Base-by-base conservation (phyloP, 2,113 vertebrate genomes). In the Prunella fulvescens region DNA sequence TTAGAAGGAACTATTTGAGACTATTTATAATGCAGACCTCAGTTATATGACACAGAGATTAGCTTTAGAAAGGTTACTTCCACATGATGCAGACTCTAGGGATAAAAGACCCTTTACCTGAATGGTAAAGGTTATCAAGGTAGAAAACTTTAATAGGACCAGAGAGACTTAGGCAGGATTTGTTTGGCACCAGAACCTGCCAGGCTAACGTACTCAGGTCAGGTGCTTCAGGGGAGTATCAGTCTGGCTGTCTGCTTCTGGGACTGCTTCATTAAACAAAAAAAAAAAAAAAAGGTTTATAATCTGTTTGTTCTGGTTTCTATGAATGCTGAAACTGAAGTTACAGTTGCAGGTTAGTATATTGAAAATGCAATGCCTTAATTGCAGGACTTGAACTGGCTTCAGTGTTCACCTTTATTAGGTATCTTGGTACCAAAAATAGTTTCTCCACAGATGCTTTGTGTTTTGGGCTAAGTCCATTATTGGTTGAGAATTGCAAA, bases 401-500 rank as follows among this genome's bases (percentile, higher is more conserved):
- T 90, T 77, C 24, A 40, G 29, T 47, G 67, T 61, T 94, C 69
- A 86, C 44, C 60, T 94, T 92, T 83, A 40, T 42, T 92, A 86
- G 22, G 12, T 57, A 22, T 73, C 76, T 70, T 70, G 33, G 47
- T 93, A 81, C 71, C 80, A 80, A 88, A 92, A 82, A 65, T 42
- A 73, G 29, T 54, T 88, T 77, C 35, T 94, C 22, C 40, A 39
- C 47, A 73, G 64, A 74, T 80, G 45, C 80, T 86, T 92, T 84
- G 22, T 61, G 40, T 76, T 87, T 94, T 66, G 39, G 79, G 22
- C 31, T 70, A 45, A 72, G 51, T 57, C n/a, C 20, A 15, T 85
- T 88, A 62, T 66, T 86, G 56, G 74, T 67, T 83, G 70, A 62
- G 82, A 80, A 83, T 88, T 86, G 64, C 74, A 93, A 87, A 94